These are phyloP conservation scores for Gnatocerus cornutus DNA, from an alignment of 2,888 invertebrate species.

Conservation along the genomic window DNA sequence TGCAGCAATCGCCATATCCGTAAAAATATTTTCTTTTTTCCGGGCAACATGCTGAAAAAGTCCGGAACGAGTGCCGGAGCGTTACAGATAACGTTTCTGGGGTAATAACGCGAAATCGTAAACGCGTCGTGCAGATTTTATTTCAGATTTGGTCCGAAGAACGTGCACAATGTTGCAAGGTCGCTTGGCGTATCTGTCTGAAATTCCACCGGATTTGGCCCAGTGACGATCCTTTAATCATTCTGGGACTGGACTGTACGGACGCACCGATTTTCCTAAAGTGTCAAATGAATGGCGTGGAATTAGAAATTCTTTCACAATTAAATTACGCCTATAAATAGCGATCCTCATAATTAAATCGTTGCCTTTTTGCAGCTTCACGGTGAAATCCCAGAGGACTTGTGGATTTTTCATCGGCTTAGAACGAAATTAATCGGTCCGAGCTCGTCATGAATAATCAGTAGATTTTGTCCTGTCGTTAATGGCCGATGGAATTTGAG, in stretches of 20 bases:
- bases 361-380: not conserved
- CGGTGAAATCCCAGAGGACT: not conserved
- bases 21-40: constrained; percentile 11
- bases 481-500: constrained; percentile 36
- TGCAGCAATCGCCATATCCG: constrained; percentile 1
- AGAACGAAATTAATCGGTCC: constrained; percentile 22
- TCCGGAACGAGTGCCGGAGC: constrained; percentile 36
- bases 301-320: too few species aligned
- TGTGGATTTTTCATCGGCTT: constrained; percentile 9
- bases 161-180: constrained; percentile 43
- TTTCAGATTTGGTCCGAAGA: constrained; percentile 45
- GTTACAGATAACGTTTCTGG: constrained; percentile 45
- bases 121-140: constrained; percentile 45
- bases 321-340: not conserved
- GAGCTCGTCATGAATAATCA: constrained; percentile 34
- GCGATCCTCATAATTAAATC: not conserved
- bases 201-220: constrained; percentile 29
- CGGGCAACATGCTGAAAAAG: constrained; percentile 14
- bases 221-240: not conserved
- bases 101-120: constrained; percentile 48
- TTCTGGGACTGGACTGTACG: not conserved
- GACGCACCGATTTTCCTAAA: not conserved
- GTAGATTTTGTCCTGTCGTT: constrained; percentile 29
- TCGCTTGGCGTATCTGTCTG: constrained; percentile 17
- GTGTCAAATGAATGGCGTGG: too few species aligned